These are phyloP conservation scores for Radopholus similis DNA, from an alignment of 1,140 invertebrate species.

Conservation along the genomic window DNA sequence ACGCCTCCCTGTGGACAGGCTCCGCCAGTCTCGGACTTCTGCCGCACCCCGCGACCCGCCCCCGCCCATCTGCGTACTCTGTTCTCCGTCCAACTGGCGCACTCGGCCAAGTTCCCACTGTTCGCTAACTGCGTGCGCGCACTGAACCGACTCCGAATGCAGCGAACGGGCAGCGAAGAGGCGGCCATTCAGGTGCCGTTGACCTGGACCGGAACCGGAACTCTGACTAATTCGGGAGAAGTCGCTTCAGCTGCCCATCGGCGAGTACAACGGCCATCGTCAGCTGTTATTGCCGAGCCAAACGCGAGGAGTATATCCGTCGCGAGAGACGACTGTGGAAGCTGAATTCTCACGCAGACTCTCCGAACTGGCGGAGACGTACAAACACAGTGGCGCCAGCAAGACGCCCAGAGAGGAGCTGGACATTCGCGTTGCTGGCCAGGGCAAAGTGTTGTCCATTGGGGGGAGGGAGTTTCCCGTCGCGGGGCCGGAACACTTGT, in stretches of 20 bases:
- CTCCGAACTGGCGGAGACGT: background rate
- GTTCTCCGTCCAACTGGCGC: background rate
- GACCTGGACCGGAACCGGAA: background rate
- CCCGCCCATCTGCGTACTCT: background rate
- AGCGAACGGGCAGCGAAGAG: background rate
- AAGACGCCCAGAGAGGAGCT: background rate
- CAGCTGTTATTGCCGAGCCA: slow-evolving; percentile 17
- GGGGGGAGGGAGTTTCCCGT: background rate
- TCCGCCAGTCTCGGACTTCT: slow-evolving; percentile 1
- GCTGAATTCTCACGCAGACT: background rate
- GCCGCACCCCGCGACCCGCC: background rate
- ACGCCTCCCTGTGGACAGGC: background rate
- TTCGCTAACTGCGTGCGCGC: background rate
- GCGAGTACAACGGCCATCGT: slow-evolving; percentile 24
- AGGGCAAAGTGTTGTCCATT: background rate
- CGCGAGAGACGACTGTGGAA: background rate
- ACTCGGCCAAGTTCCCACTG: background rate
- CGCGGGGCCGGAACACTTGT: background rate
- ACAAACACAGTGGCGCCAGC: background rate
- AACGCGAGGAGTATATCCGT: slow-evolving; percentile 23
- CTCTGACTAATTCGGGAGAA: background rate
- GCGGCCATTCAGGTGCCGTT: background rate
- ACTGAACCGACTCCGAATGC: slow-evolving; percentile 4
- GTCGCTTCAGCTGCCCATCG: background rate
- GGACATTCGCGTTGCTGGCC: background rate